Evolutionary conservation across 64 coral and sea anemone species (phyloP), one percentile per base, ranked within the genome.

Genomic region (Catalaphyllia jardinei): DNA sequence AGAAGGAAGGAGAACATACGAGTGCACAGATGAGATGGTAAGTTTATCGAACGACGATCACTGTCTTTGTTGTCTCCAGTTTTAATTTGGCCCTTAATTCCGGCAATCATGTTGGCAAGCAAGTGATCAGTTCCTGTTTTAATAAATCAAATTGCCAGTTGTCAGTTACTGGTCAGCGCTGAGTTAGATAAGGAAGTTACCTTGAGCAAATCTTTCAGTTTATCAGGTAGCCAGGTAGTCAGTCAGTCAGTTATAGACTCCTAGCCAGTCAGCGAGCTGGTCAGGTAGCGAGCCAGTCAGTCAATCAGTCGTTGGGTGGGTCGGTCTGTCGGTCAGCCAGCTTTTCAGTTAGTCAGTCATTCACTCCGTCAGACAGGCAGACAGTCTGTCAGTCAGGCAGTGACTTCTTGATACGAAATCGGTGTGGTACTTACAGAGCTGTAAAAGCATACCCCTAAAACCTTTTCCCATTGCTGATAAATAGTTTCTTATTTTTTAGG

Each of bases 21-120:
- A 89, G 15, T 99, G 97, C 25, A 95, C 94, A 2, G 97, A 95
- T 0, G 93, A 95, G 33, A 99, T 99, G 97, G 97, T 99, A 7
- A 91, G 97, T 78, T 25, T 18, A 22, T 14, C 2, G 4, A 10
- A 67, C 20, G 63, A 67, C 18, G 25, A 24, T 69, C n/a, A 27
- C 8, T 11, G 65, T 69, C n/a, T 69, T 25, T 69, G 2, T 24
- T 22, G 24, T 65, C n/a, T 27, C 25, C 65, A 27, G 8, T 10
- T 69, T 20, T 65, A 22, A 8, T 10, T 29, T 2, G 6, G 65
- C 7, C 10, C 5, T n/a, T 27, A 7, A 27, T 69, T 69, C 24
- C 7, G 16, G 24, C 62, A 65, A 65, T 65, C 22, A 25, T 69
- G 11, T 35, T 10, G 54, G 54, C 54, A 57, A 57, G 54, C 54